Evolutionary conservation across 53 echinoderm and acorn worm species (phyloP), one percentile per base, ranked within the genome.

Genomic region (Zoroaster sp.): DNA sequence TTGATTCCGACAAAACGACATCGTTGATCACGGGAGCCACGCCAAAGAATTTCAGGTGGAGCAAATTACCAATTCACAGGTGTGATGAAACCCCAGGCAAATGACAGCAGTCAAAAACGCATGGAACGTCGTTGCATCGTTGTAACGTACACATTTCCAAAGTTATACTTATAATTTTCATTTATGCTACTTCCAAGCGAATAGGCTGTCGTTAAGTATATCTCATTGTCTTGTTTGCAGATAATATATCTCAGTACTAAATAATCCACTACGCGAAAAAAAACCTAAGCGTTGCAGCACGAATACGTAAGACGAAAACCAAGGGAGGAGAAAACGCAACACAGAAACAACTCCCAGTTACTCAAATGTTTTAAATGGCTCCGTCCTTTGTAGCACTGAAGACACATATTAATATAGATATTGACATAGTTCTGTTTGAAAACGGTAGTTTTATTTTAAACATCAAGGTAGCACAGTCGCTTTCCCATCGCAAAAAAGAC

Each of bases 391-490:
- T 34, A 34, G 37, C 51, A 77, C 59, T 77, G 77, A 77, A 53
- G 77, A 77, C 77, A 77, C 53, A 53, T 5, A 49, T n/a, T 5
- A 37, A n/a, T n/a, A n/a, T 32, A 33, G 18, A 46, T 77, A 77
- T 45, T 47, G 49, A 76, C 76, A 76, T 45, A 25, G 35, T 34
- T 15, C 37, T 77, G 15, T 36, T 77, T 37, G 34, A 35, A 15
- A 17, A 35, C 20, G 18, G 34, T 20, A 34, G n/a, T 37, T 12
- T 8, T 40, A 11, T 74, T 80, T 59, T 3, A 70, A 42, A 83
- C 49, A 83, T 70, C 83, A 81, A 81, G 81, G 81, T 81, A 81
- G 42, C 81, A 81, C 81, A 81, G 38, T 81, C 54, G 66, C 42
- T 81, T 44, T 66, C 63, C n/a, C 66, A 3, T 39, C 81, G n/a